Base-by-base conservation (phyloP, 1,140 invertebrate genomes). In the Berghia stephanieae region DNA sequence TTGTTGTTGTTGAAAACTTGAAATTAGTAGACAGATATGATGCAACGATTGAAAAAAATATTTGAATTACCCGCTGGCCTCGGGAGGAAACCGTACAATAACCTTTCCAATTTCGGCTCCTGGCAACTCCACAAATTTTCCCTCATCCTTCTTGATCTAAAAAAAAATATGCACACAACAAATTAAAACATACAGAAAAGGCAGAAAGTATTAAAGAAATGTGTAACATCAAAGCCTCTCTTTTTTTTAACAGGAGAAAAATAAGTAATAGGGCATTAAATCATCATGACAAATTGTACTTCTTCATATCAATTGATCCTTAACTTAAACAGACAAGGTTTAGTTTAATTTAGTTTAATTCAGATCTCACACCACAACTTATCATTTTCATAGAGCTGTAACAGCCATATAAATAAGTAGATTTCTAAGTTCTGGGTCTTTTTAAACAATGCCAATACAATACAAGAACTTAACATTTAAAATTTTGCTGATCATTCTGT, bases 21-120 rank as follows among this genome's bases (percentile, higher is more conserved):
- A n/a, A n/a, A n/a, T n/a, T n/a, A n/a, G n/a, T n/a, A n/a, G n/a
- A n/a, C n/a, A n/a, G n/a, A n/a, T n/a, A n/a, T n/a, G n/a, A n/a
- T n/a, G n/a, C n/a, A n/a, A n/a, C n/a, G n/a, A n/a, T n/a, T n/a
- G n/a, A 38, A 3, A 73, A 13, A 1, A 55, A 38, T 6, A 34
- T 55, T 3, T 40, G 10, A 82, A 89, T 87, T 91, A 96, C 91
- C 96, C 97, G 84, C 96, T 98, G 40, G 98, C 98, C 91, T 99
- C 98, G 69, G 98, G 98, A 55, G 98, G 98, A 89, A 99, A 99
- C 83, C 98, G 91, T 0, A 99, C 93, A 43, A 99, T 90, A 60
- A 95, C 96, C 91, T 99, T 96, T 55, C 97, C 98, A 92, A 95
- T 95, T 90, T 98, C 95, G 68, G 97, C 98, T 68, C 95, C 96